Evolutionary conservation across 2,888 invertebrate species (phyloP), one percentile per base, ranked within the genome.

Genomic region (Cosmorhoe ocellata): DNA sequence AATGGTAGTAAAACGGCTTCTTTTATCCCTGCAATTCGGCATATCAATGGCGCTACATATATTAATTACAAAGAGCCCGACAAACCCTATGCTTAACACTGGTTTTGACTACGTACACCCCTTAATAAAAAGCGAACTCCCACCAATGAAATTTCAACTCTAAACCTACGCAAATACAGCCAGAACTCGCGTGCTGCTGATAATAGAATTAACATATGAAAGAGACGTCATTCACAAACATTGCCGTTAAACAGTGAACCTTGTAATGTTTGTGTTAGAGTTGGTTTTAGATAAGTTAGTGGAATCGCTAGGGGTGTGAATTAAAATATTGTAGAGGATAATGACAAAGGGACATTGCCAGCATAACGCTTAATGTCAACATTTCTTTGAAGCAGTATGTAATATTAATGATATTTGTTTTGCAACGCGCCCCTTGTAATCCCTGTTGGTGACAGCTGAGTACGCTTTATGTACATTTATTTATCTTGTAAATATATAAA

Each of bases 11-110:
- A 59, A 58, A 50, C 33, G n/a, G 34, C 38, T 27, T 42, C 42
- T 12, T 50, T 56, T 60, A 56, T 61, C 30, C 56, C 47, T 51
- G 71, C 79, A 81, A 86, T 85, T 84, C 74, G 79, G 74, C 79
- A 74, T 86, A 82, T 86, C 84, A 87, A 86, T 87, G 74, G 79
- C 82, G 78, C 76, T 72, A 73, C 76, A 83, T 81, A 79, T 89
- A 86, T 87, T 85, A 84, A 85, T 89, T 88, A 86, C 87, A 85
- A 84, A 84, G 81, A 69, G 67, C 3, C 84, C 82, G 82, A 70
- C 79, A 78, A 43, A 67, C 78, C 79, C 81, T 79, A 51, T 45
- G 71, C 69, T 75, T 70, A 73, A 77, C 76, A 67, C 78, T 65
- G 80, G 74, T 83, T 79, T 83, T 74, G 77, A 81, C 73, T 77